Conservation (phyloP, 2,797 vertebrate species). For the Pantherophis vulpinus region DNA sequence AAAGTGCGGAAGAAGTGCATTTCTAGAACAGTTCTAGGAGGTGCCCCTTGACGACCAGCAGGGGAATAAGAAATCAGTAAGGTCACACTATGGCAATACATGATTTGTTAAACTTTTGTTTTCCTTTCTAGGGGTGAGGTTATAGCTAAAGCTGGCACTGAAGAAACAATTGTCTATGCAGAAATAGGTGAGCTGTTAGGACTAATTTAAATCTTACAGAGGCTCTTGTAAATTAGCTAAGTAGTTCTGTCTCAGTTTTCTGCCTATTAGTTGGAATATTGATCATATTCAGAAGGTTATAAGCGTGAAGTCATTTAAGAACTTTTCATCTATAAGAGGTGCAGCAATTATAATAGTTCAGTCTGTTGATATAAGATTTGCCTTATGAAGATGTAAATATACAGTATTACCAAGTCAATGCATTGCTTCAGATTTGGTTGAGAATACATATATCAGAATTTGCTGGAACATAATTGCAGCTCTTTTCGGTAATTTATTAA, state of each 20-base stretch:
- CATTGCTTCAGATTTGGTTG: background rate
- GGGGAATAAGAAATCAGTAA: background rate
- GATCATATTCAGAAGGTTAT: background rate
- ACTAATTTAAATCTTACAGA: background rate
- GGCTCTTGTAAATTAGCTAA: background rate
- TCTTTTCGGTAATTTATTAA: background rate
- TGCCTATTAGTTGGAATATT: background rate
- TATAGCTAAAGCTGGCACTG: conserved; percentile 82
- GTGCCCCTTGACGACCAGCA: background rate
- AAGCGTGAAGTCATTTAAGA: background rate
- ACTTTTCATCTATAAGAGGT: background rate
- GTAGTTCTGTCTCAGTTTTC: background rate
- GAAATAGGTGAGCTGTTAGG: conserved; percentile 83
- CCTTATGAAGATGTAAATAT: background rate
- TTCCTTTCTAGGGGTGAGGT: conserved; percentile 89
- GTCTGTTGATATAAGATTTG: background rate
- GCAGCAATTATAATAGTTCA: background rate
- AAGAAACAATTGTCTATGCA: conserved; percentile 83
- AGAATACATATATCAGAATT: background rate
- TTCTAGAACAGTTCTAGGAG: background rate
- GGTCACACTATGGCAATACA: background rate
- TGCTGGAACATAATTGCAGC: background rate
- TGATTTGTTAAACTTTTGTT: background rate
- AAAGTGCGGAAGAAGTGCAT: background rate
- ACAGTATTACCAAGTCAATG: background rate